Evolutionary conservation across 2,888 invertebrate genomes (phyloP), one percentile per base, ranked within the genome.

Genomic region (Caenorhabditis plicata): DNA sequence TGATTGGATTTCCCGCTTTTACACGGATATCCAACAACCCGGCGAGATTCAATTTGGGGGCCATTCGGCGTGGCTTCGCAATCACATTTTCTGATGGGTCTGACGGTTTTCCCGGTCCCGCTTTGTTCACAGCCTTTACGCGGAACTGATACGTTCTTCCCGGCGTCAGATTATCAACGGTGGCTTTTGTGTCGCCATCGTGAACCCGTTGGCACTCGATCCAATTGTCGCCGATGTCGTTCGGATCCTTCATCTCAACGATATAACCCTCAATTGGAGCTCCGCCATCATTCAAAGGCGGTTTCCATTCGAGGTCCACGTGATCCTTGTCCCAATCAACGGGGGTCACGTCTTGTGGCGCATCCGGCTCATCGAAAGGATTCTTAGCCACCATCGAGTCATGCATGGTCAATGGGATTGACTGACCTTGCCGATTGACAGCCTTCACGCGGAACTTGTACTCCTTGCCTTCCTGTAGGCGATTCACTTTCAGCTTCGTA

Each of bases 281-380:
- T 17, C 93, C 93, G 15, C 92, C 92, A 81, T 94, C 92, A 77
- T 75, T 89, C 83, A 90, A 91, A 0, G 98, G 96, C 48, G 92
- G 88, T 8, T 91, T 87, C 96, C 98, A 99, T 87, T 92, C 90
- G 67, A 98, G 84, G 80, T 92, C 92, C 80, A 95, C 93, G 80
- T 91, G 92, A 82, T 93, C 90, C 67, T 91, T 92, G 82, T 92
- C 92, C 92, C 92, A 93, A 81, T 94, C 92, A 75, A 88, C 89
- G 70, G 89, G 89, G 77, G 71, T 67, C 19, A 81, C 78, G 58
- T 81, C 79, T 8, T 71, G 72, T 22, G 81, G 81, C 51, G 78
- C 74, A 45, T 75, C 81, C 7, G 81, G 81, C 47, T 71, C 73
- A 44, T 81, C 80, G 66, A 88, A 94, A 44, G 93, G 94, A 87